Evolutionary conservation across 2,797 vertebrate genomes (phyloP).

Genomic region (Liparis tanakae): DNA sequence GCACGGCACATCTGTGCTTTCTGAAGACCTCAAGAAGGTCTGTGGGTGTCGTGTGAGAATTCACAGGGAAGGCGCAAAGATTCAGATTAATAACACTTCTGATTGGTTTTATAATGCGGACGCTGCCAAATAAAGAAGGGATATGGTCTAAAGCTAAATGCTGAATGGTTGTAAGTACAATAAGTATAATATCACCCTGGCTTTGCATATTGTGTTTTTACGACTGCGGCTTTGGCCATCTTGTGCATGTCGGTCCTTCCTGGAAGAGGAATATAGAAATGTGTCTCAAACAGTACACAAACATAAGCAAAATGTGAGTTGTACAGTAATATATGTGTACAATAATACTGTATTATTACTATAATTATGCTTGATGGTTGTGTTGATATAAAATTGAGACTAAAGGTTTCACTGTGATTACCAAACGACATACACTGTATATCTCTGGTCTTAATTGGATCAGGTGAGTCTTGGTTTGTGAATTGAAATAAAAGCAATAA

Average conservation of each 20-base stretch:
- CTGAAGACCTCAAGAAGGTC: constrained; percentile 31
- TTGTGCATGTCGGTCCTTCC: not conserved
- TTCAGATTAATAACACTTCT: constrained; percentile 25
- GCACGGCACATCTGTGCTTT: constrained; percentile 49
- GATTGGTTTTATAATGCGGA: constrained; percentile 27
- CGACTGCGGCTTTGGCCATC: not conserved
- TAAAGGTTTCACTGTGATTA: not conserved
- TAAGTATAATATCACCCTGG: not conserved
- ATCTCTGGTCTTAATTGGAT: not conserved
- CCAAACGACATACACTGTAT: not conserved
- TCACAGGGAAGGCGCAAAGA: constrained; percentile 65
- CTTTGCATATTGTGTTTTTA: not conserved
- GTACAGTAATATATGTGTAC: not conserved
- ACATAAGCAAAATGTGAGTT: not conserved
- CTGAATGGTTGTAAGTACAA: not conserved
- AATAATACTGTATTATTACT: constrained; percentile 8
- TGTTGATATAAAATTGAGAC: not conserved
- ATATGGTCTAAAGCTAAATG: not conserved
- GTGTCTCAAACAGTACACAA: not conserved
- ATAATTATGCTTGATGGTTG: not conserved
- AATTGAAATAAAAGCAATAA: too few relatives aligned
- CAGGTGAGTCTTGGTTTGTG: not conserved
- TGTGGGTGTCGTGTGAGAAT: constrained; percentile 73
- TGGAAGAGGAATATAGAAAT: not conserved
- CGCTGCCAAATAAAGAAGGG: constrained; percentile 11